Evolutionary conservation across 2,888 invertebrate species (phyloP).

Genomic region (Drosophila greeni): DNA sequence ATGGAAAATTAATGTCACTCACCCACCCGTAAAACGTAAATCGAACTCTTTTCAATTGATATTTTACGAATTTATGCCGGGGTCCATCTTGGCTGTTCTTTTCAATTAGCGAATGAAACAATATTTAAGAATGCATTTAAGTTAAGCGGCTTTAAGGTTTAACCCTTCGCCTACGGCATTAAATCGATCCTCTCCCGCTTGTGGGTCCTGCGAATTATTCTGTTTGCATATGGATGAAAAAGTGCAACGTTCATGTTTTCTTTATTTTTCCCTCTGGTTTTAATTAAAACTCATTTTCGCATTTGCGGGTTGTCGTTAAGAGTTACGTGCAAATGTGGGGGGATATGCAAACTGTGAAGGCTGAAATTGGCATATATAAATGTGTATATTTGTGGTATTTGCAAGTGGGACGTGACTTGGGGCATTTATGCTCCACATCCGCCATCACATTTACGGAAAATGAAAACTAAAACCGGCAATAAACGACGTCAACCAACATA

Average conservation of each 20-base stretch:
- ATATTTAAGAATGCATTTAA: conserved; percentile 14
- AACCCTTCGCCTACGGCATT: conserved; percentile 13
- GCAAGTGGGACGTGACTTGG: conserved; percentile 19
- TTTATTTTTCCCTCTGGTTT: conserved; percentile 13
- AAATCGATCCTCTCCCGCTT: conserved; percentile 7
- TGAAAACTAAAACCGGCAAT: conserved; percentile 23
- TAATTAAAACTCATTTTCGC: conserved; percentile 56
- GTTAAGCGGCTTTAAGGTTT: conserved; percentile 21
- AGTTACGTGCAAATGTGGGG: conserved; percentile 15
- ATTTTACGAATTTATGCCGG: background rate
- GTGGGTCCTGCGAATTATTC: conserved; percentile 10
- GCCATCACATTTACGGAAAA: conserved; percentile 3
- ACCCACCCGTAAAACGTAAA: no score
- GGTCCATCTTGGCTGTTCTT: background rate
- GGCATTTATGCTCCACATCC: conserved; percentile 14
- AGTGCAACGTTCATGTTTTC: conserved; percentile 32
- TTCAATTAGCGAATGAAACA: background rate
- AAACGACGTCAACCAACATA: conserved; percentile 1
- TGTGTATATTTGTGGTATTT: background rate
- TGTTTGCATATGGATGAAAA: conserved; percentile 6
- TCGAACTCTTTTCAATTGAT: background rate
- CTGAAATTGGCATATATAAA: background rate
- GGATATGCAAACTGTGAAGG: conserved; percentile 6
- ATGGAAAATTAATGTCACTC: background rate
- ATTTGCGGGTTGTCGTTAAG: conserved; percentile 37